phyloP scores from a whole-genome alignment of 2,888 invertebrate species.

The Catocala nupta region DNA sequence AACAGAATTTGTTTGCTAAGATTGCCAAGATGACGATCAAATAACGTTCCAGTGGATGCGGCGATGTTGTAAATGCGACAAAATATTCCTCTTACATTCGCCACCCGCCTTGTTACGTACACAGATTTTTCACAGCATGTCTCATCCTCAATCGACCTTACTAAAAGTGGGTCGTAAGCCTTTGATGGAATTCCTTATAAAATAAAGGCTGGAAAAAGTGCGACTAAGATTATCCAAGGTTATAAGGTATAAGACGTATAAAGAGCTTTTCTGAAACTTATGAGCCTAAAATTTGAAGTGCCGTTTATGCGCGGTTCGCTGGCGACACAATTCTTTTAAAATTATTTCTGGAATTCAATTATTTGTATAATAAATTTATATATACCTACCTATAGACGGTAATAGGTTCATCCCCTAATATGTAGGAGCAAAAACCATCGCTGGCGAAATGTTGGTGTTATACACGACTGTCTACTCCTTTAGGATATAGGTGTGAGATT shows the following conservation, averaged over 20 bases:
- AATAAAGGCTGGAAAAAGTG: constrained; percentile 51
- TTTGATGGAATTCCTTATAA: constrained; percentile 62
- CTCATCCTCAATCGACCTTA: constrained; percentile 56
- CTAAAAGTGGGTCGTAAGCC: constrained; percentile 59
- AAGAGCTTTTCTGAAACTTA: constrained; percentile 21
- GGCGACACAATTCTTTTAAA: too few relatives aligned
- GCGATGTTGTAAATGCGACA: constrained; percentile 43
- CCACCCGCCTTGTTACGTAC: constrained; percentile 56
- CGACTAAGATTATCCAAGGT: constrained; percentile 41
- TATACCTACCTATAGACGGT: too few relatives aligned
- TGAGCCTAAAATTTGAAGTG: constrained; percentile 22
- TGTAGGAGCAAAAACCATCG: too few relatives aligned
- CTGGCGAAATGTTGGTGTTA: too few relatives aligned
- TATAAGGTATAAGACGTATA: constrained; percentile 41
- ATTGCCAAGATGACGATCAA: constrained; percentile 29
- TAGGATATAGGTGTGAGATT: too few relatives aligned
- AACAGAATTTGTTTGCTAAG: constrained; percentile 47
- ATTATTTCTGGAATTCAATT: too few relatives aligned
- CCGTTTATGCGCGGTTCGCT: too few relatives aligned
- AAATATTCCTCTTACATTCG: constrained; percentile 65
- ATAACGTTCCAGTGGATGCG: constrained; percentile 30
- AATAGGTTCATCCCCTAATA: too few relatives aligned
- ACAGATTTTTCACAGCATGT: constrained; percentile 63
- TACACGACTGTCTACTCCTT: too few relatives aligned
- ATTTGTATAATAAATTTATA: too few relatives aligned